Conservation (phyloP, 2,113 vertebrate species). For the Oryzias woworae region DNA sequence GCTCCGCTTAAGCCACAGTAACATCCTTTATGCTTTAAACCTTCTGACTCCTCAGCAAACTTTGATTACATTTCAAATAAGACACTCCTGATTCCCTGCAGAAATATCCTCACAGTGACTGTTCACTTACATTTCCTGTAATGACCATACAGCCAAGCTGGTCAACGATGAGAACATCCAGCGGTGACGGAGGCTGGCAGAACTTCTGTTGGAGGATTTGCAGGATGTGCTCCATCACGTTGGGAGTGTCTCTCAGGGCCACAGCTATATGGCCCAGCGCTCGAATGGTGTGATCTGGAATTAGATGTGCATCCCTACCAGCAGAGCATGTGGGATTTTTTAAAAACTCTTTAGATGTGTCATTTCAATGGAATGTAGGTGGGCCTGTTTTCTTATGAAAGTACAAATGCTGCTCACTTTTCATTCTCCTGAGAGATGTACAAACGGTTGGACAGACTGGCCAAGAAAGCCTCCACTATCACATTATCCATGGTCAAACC, state of each 20-base stretch:
- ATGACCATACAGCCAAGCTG: conserved; percentile 97
- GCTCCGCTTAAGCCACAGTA: conserved; percentile 6
- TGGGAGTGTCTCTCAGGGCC: conserved; percentile 91
- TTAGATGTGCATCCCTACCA: conserved; percentile 90
- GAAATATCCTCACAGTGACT: background rate
- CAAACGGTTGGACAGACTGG: conserved; percentile 95
- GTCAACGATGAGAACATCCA: conserved; percentile 94
- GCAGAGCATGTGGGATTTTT: conserved; percentile 20
- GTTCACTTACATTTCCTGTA: conserved; percentile 88
- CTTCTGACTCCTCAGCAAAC: background rate
- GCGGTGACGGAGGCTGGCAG: conserved; percentile 91
- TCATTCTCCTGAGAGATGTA: conserved; percentile 98
- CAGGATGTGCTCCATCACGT: conserved; percentile 94
- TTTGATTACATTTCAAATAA: conserved; percentile 3
- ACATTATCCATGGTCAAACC: conserved; percentile 90
- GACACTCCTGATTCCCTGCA: background rate
- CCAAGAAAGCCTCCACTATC: conserved; percentile 94
- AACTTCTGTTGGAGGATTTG: conserved; percentile 98
- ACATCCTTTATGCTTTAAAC: background rate
- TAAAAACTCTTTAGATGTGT: conserved; percentile 18
- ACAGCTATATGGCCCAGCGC: conserved; percentile 93
- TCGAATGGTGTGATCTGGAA: conserved; percentile 96
- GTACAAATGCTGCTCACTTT: conserved; percentile 79
- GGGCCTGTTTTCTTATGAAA: background rate
- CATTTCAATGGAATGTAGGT: background rate